Evolutionary conservation across 2,113 vertebrate species (phyloP), one percentile per base, ranked within the genome.

Genomic region (Phyllostomus discolor): DNA sequence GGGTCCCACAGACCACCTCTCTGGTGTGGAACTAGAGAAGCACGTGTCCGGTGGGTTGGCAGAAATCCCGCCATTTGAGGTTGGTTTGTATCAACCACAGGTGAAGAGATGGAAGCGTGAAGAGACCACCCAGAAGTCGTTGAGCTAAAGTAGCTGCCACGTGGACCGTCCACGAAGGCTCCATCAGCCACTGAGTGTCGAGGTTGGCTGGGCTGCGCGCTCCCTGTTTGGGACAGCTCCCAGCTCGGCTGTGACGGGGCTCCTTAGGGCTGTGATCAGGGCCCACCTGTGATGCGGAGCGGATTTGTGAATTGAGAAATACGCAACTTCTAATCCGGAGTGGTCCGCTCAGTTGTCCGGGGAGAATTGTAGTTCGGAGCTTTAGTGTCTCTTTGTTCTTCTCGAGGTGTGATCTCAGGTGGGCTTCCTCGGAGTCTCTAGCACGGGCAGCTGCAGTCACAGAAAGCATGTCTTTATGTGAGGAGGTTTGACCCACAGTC

Each of bases 211-310:
- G 59, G 67, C 52, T 62, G 24, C 1, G 67, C 28, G 41, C 38
- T 43, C 26, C 16, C n/a, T 16, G n/a, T 22, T 62, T 43, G 41
- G 22, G 31, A 33, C 6, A 26, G n/a, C n/a, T 82, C 31, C 50
- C 22, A 2, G 52, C 38, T 79, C 43, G 69, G 28, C 33, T 62
- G 0, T 3, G 16, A 16, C 4, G 0, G 3, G 3, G 14, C 35
- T 46, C 6, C 67, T 50, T 31, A 2, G 10, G 28, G 4, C 26
- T 43, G 5, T 35, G 69, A 54, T 22, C 7, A 17, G 82, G 35
- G 5, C 33, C 72, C 85, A 12, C 7, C 43, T 78, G 52, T 20
- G 41, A 24, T 12, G 26, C 48, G 33, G 33, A 38, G 54, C 52
- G 11, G 62, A n/a, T 62, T 48, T 17, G 5, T 26, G 26, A 43